Base-by-base conservation (phyloP, 2,797 vertebrate genomes). In the Microctenopoma steveboyesi region DNA sequence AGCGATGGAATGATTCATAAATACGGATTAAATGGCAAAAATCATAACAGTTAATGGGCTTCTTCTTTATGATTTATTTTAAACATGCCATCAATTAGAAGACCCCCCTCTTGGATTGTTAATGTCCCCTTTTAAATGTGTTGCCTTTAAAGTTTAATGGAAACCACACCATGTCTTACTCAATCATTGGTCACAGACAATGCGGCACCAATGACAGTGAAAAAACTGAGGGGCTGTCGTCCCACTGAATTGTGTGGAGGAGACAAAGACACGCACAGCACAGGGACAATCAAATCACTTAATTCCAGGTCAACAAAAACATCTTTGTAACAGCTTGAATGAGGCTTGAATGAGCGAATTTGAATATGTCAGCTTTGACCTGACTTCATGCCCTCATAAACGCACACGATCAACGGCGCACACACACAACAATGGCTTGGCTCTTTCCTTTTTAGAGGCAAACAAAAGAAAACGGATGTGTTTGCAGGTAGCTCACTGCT, bases 401-500 rank as follows among this genome's bases (percentile, higher is more conserved):
- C n/a, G 51, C 13, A 72, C 22, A 37, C 35, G 47, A 14, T 37
- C 35, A 49, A 64, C 28, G 52, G 25, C 5, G 46, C 13, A 50
- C 18, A 48, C 33, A 55, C 35, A 8, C 1, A 7, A 78, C 72
- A 85, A 72, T 63, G 18, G 69, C 33, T 6, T 0, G 6, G 47
- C 42, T 73, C 54, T 57, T 72, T 64, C 62, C 63, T 70, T 25
- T 45, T 25, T 45, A 13, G 6, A 70, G 6, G 13, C 74, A 77
- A 33, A 81, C 48, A 78, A 46, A 51, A 77, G 48, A 68, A 64
- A 79, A 64, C 55, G 72, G 76, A 85, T 84, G 75, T 76, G 70
- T 82, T 79, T 79, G 77, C 78, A 64, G 58, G 43, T 18, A 18
- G 75, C 69, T 83, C 56, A 39, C 27, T 61, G 60, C 65, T 37